These are phyloP conservation scores for Paramisgurnus dabryanus DNA, from an alignment of 2,113 vertebrate species.

Conservation along the genomic window DNA sequence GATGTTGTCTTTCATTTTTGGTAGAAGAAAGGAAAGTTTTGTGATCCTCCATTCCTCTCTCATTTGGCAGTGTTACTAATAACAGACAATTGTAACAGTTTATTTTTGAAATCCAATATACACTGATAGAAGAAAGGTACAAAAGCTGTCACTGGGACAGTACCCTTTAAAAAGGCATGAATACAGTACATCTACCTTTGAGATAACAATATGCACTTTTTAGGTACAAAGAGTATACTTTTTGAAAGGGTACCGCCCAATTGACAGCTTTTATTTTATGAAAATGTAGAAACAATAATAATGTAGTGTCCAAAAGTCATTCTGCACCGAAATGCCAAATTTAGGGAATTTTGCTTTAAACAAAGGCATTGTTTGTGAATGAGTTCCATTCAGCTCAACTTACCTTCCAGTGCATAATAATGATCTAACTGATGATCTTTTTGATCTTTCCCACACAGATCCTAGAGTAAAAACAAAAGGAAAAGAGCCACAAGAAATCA, in stretches of 20 bases:
- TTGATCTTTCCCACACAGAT: conserved; percentile 51
- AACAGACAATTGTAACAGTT: background rate
- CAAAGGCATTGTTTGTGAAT: background rate
- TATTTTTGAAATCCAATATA: too few relatives aligned
- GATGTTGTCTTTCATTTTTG: conserved; percentile 25
- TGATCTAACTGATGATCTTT: conserved; percentile 38
- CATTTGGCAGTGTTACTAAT: conserved; percentile 59
- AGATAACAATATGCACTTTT: too few relatives aligned
- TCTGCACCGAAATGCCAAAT: background rate
- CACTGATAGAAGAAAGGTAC: too few relatives aligned
- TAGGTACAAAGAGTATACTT: too few relatives aligned
- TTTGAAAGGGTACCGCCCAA: too few relatives aligned
- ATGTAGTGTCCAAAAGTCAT: background rate
- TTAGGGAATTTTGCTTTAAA: background rate
- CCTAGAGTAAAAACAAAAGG: conserved; percentile 50
- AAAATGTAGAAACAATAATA: background rate
- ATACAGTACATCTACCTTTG: too few relatives aligned
- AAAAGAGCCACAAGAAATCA: conserved; percentile 41
- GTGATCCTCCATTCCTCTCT: conserved; percentile 43
- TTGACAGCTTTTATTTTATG: too few relatives aligned
- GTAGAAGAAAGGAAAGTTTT: background rate
- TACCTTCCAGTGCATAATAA: conserved; percentile 58
- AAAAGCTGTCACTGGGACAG: too few relatives aligned
- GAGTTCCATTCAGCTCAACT: conserved; percentile 26
- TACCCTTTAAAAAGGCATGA: too few relatives aligned